Percentiles rank a stretch among this genome's conserved stretches.
Evolutionary conservation across 2,113 vertebrate genomes (phyloP).

Genomic region (Melanerpes aurifrons): DNA sequence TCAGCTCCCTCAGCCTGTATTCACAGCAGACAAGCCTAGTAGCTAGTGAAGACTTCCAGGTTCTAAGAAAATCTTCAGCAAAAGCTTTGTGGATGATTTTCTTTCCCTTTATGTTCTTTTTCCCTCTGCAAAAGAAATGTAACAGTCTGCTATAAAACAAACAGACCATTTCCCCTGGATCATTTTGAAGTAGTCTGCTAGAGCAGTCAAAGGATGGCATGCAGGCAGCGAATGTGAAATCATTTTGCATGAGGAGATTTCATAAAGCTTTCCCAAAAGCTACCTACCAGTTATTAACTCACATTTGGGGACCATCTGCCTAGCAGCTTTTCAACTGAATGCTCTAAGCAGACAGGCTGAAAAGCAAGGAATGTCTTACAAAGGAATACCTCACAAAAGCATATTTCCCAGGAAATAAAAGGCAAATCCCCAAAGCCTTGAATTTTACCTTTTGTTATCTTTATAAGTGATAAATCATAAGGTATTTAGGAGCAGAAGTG

Average conservation of each 20-base stretch:
- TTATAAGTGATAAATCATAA: not conserved
- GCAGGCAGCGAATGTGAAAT: constrained; percentile 8
- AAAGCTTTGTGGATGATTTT: not conserved
- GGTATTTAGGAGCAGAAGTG: not conserved
- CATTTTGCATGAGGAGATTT: constrained; percentile 47
- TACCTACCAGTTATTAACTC: constrained; percentile 40
- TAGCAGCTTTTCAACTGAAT: constrained; percentile 41
- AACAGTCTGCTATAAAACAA: not conserved
- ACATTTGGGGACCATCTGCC: constrained; percentile 46
- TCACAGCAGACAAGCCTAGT: not conserved
- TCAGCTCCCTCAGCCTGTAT: no score
- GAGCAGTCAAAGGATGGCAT: not conserved
- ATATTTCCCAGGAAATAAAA: not conserved
- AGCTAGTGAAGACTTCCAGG: not conserved
- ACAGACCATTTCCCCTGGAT: not conserved
- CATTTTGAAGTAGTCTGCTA: not conserved
- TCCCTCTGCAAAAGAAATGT: not conserved
- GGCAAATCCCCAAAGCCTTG: not conserved
- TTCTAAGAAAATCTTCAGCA: not conserved
- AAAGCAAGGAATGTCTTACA: not conserved
- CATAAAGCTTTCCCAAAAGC: constrained; percentile 56
- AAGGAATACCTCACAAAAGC: not conserved
- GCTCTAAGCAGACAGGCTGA: not conserved
- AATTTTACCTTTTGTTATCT: not conserved
- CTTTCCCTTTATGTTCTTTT: not conserved